Conservation (phyloP, 2,888 invertebrate species). For the Scelioninae gen. 2 region DNA sequence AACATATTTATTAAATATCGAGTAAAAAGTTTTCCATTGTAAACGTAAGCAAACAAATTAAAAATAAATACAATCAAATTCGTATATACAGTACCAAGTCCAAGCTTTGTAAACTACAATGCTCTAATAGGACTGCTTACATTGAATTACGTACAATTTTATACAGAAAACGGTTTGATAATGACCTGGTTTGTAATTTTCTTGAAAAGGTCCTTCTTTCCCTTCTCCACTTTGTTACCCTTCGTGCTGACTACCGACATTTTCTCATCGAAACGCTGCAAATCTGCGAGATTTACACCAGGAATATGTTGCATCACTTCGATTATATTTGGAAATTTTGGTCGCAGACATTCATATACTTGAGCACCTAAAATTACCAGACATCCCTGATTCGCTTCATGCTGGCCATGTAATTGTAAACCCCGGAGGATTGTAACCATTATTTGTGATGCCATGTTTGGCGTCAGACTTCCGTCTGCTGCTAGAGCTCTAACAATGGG, state of each 20-base stretch:
- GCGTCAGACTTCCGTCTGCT: conserved; percentile 79
- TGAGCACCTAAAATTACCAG: conserved; percentile 88
- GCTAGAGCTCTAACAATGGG: conserved; percentile 83
- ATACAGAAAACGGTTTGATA: conserved; percentile 18
- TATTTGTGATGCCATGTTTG: conserved; percentile 83
- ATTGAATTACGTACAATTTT: background rate
- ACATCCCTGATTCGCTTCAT: conserved; percentile 90
- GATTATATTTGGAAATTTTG: conserved; percentile 84
- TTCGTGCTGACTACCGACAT: conserved; percentile 81
- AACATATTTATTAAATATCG: no score
- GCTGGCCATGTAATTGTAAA: conserved; percentile 91
- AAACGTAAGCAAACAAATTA: no score
- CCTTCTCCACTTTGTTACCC: conserved; percentile 90
- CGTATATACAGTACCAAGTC: no score
- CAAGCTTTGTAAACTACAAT: no score
- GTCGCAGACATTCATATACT: conserved; percentile 89
- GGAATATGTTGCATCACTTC: conserved; percentile 85
- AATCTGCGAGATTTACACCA: conserved; percentile 85
- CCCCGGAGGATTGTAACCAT: conserved; percentile 87
- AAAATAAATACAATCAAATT: no score
- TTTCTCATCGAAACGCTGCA: conserved; percentile 91
- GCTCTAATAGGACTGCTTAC: background rate
- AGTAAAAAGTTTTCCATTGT: no score
- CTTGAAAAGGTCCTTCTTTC: conserved; percentile 93
- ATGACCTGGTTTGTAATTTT: conserved; percentile 87